Conservation (phyloP, 1,140 invertebrate genomes). For the Platorchestia sp. region DNA sequence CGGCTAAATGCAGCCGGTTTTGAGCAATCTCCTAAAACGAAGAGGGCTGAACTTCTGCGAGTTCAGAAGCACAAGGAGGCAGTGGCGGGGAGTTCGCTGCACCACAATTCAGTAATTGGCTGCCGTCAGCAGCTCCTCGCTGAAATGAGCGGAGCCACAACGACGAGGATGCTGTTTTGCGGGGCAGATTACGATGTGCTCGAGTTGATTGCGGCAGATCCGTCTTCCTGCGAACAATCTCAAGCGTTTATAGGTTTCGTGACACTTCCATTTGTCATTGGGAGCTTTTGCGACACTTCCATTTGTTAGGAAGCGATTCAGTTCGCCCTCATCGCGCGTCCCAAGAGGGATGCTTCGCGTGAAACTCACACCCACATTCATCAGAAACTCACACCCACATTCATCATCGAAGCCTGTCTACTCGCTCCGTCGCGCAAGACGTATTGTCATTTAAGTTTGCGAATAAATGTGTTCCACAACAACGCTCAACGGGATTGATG, state of each 20-base stretch:
- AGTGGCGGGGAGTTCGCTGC: not conserved
- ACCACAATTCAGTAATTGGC: not conserved
- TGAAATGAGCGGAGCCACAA: not conserved
- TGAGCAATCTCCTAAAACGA: not conserved
- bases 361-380: conserved; percentile 4
- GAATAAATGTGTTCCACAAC: not conserved
- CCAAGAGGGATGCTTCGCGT: not conserved
- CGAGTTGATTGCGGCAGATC: not conserved
- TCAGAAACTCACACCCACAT: conserved; percentile 14
- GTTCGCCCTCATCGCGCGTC: not conserved
- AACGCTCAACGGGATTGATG: not conserved
- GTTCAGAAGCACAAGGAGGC: not conserved
- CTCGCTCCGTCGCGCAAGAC: not conserved
- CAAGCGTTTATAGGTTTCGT: not conserved
- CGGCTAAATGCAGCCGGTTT: not conserved
- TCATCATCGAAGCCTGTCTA: not conserved
- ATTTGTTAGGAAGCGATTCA: conserved; percentile 1
- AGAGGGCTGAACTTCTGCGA: not conserved
- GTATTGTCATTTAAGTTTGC: not conserved
- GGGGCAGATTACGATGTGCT: not conserved
- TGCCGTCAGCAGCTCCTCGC: not conserved
- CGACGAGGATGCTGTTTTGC: not conserved
- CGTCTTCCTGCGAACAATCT: not conserved
- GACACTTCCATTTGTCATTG: not conserved
- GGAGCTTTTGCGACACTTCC: not conserved